Percentiles rank a stretch among this genome's conserved stretches.
phyloP scores from a whole-genome alignment of 1,140 invertebrate species.

The Drosophila neocordata region DNA sequence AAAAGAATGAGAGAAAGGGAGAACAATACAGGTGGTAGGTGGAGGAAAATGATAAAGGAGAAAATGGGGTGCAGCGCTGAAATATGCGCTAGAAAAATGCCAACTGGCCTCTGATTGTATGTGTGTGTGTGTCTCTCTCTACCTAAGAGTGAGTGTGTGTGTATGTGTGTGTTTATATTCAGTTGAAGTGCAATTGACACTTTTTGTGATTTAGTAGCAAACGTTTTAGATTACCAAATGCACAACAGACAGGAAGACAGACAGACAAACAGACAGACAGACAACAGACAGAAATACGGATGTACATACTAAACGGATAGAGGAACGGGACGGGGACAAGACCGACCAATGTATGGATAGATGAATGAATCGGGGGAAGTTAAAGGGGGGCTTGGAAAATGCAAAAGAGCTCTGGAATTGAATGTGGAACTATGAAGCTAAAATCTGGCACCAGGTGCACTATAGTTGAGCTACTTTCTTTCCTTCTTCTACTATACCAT shows the following conservation, averaged over 20 bases:
- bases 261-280: neutral
- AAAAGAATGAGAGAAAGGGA: neutral
- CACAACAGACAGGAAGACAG: conserved; percentile 30
- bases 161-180: conserved; percentile 2
- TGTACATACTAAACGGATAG: neutral
- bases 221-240: conserved; percentile 60
- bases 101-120: conserved; percentile 9
- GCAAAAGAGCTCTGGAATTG: conserved; percentile 22
- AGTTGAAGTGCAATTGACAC: conserved; percentile 60
- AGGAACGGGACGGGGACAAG: neutral
- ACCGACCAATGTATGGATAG: neutral
- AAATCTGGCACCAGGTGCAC: conserved; percentile 46
- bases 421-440: neutral
- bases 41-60: neutral
- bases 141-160: neutral
- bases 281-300: neutral
- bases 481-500: neutral
- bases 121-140: neutral
- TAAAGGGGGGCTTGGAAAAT: conserved; percentile 1
- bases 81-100: conserved; percentile 42
- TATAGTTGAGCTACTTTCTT: conserved; percentile 22
- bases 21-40: neutral
- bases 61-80: conserved; percentile 25
- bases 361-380: too few species aligned
- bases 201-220: conserved; percentile 64